A percentile compares a stretch with the other conserved stretches of the same genome.
These are phyloP conservation scores for Molanna angustata DNA, from an alignment of 2,888 invertebrate species.

Conservation along the genomic window DNA sequence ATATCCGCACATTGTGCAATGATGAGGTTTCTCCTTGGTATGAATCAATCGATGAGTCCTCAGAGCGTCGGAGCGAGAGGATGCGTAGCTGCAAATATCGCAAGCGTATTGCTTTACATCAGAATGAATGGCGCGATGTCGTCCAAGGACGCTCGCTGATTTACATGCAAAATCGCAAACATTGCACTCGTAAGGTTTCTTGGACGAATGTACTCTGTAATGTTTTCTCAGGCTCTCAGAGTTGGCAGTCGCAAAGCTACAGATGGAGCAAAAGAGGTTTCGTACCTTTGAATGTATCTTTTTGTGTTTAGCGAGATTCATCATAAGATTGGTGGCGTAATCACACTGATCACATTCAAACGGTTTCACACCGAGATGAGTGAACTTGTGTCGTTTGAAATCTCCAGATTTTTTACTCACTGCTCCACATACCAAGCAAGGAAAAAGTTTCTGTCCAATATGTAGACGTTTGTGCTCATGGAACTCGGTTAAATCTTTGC, in stretches of 20 bases:
- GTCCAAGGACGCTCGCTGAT: slow-evolving; percentile 6
- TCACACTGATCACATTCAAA: slow-evolving; percentile 8
- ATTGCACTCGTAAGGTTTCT: slow-evolving; percentile 7
- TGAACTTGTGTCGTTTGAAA: slow-evolving; percentile 15
- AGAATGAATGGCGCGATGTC: slow-evolving; percentile 9
- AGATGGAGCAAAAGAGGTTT: neutral
- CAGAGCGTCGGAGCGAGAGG: slow-evolving; percentile 6
- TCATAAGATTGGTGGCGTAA: slow-evolving; percentile 7
- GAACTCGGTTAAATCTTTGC: slow-evolving; percentile 2
- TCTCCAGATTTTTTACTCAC: slow-evolving; percentile 10
- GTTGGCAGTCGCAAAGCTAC: slow-evolving; percentile 6
- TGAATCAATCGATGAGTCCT: slow-evolving; percentile 8
- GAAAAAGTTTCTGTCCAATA: slow-evolving; percentile 12
- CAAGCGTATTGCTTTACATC: slow-evolving; percentile 13
- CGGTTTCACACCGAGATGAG: slow-evolving; percentile 9
- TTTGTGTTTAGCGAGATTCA: slow-evolving; percentile 9
- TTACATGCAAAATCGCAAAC: slow-evolving; percentile 7
- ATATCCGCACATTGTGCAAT: slow-evolving; percentile 6
- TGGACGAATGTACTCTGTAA: slow-evolving; percentile 5
- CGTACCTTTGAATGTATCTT: slow-evolving; percentile 7
- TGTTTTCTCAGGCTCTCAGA: slow-evolving; percentile 12
- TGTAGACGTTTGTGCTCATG: slow-evolving; percentile 9
- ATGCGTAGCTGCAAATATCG: slow-evolving; percentile 5
- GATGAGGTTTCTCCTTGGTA: slow-evolving; percentile 7
- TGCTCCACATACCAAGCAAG: slow-evolving; percentile 7